phyloP scores from a whole-genome alignment of 2,797 vertebrate genomes.

The Oceanodroma leucorhoa region DNA sequence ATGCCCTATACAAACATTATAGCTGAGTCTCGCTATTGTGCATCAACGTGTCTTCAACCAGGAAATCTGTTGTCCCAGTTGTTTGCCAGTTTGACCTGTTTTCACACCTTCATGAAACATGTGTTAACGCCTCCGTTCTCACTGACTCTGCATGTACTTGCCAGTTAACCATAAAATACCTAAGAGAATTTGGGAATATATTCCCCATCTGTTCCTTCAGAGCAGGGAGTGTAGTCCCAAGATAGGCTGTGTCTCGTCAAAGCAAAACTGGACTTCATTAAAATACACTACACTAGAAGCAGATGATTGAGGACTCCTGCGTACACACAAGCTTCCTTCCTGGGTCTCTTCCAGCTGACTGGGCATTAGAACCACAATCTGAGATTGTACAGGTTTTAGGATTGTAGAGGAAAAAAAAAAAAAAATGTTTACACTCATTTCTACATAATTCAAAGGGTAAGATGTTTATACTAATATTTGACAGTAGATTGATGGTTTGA shows the following conservation, averaged over 20 bases:
- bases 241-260: background rate
- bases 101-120: background rate
- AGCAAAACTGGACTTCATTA: background rate
- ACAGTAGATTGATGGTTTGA: background rate
- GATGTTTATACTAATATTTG: background rate
- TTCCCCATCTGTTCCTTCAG: background rate
- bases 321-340: background rate
- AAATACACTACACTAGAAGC: background rate
- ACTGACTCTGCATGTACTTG: background rate
- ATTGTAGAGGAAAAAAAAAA: background rate
- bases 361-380: background rate
- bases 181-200: background rate
- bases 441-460: background rate
- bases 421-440: background rate
- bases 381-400: background rate
- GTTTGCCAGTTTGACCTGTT: background rate
- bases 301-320: background rate
- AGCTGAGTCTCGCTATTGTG: background rate
- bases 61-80: background rate
- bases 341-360: background rate
- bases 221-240: background rate
- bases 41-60: background rate
- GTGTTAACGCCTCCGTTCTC: background rate
- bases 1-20: background rate
- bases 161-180: background rate